A percentile compares a stretch with the other conserved stretches of the same genome.
Evolutionary conservation across 2,113 vertebrate species (phyloP).

Genomic region (Bothrops jararaca): DNA sequence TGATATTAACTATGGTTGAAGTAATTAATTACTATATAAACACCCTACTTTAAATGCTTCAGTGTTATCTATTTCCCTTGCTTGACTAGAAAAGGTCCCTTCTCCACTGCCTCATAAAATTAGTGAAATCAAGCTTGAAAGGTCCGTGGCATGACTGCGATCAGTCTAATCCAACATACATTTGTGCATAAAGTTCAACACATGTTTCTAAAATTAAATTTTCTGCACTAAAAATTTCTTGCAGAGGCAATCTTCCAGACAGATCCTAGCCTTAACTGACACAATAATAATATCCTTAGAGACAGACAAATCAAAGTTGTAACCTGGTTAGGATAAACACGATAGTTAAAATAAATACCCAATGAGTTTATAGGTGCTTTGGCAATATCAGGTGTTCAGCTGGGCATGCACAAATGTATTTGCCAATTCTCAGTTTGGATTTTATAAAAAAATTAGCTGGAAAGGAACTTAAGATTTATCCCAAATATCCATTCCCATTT

Average conservation of each 20-base stretch:
- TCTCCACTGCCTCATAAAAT: slow-evolving; percentile 19
- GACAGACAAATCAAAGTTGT: background rate
- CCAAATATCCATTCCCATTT: background rate
- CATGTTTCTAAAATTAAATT: slow-evolving; percentile 28
- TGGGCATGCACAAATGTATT: background rate
- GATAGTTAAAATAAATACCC: background rate
- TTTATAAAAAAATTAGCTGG: background rate
- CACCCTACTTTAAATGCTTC: slow-evolving; percentile 12
- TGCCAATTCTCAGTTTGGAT: background rate
- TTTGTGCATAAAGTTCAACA: slow-evolving; percentile 33
- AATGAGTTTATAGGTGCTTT: slow-evolving; percentile 9
- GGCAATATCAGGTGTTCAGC: background rate
- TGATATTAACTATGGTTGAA: slow-evolving; percentile 14
- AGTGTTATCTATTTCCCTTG: slow-evolving; percentile 30
- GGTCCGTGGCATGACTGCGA: slow-evolving; percentile 17
- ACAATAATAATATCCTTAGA: background rate
- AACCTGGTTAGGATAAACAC: slow-evolving; percentile 9
- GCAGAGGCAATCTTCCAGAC: slow-evolving; percentile 29
- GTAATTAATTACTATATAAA: slow-evolving; percentile 45
- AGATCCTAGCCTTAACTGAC: background rate
- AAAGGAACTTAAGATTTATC: background rate
- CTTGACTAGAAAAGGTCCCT: slow-evolving; percentile 42
- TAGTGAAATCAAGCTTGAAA: slow-evolving; percentile 38
- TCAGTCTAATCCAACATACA: slow-evolving; percentile 51
- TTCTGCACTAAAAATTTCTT: slow-evolving; percentile 21